Conservation (phyloP, 2,888 invertebrate genomes). For the Penaeus monodon region DNA sequence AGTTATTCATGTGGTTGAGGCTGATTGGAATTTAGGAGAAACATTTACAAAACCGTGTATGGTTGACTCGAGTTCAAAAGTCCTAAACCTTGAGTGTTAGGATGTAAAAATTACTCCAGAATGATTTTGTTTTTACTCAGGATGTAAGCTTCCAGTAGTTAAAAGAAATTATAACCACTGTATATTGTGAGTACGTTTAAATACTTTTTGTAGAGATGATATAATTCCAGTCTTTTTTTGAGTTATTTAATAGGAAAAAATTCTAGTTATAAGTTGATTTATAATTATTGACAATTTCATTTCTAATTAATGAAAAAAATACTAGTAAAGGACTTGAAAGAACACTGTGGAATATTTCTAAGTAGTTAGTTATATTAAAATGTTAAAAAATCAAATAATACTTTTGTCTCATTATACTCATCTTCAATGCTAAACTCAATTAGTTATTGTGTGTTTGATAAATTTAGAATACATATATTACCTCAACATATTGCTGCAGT, state of each 20-base stretch:
- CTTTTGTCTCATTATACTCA: slow-evolving; percentile 21
- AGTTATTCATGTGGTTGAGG: no score
- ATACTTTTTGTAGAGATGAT: slow-evolving; percentile 22
- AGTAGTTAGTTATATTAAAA: slow-evolving; percentile 20
- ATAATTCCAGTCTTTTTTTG: slow-evolving; percentile 12
- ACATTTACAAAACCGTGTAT: no score
- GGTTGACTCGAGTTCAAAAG: background rate
- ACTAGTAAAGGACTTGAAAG: slow-evolving; percentile 21
- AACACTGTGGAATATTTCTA: slow-evolving; percentile 12
- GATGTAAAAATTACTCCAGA: slow-evolving; percentile 33
- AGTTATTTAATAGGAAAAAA: slow-evolving; percentile 15
- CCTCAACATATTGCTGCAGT: slow-evolving; percentile 49
- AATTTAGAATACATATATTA: slow-evolving; percentile 30
- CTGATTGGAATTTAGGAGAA: no score
- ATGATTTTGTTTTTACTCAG: slow-evolving; percentile 55
- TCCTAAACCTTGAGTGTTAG: slow-evolving; percentile 25
- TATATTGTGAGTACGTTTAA: slow-evolving; percentile 30
- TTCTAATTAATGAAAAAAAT: no score
- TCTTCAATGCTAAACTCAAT: slow-evolving; percentile 21
- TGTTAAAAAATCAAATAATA: slow-evolving; percentile 19
- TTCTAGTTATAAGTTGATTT: slow-evolving; percentile 5
- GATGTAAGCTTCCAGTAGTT: slow-evolving; percentile 59
- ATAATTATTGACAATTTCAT: no score
- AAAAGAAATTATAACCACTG: slow-evolving; percentile 30
- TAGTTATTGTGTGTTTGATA: slow-evolving; percentile 23